Percentiles rank a stretch among this genome's conserved stretches.
phyloP scores from a whole-genome alignment of 2,797 vertebrate genomes.

The Oryzias sinensis region DNA sequence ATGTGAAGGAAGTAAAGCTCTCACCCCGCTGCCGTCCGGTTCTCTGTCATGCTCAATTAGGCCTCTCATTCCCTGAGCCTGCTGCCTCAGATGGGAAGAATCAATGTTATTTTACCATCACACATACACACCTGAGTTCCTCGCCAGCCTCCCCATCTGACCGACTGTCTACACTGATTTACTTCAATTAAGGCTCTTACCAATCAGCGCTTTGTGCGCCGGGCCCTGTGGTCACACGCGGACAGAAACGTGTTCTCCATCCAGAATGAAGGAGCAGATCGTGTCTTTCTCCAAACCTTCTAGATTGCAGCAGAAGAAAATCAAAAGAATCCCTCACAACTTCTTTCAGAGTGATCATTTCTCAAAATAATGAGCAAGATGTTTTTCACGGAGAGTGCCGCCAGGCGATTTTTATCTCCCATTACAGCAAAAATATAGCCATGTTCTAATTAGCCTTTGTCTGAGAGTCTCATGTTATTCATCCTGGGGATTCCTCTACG shows the following conservation, averaged over 20 bases:
- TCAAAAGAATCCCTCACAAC: conserved; percentile 25
- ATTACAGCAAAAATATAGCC: conserved; percentile 54
- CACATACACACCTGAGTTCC: background rate
- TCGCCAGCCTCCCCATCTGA: conserved; percentile 16
- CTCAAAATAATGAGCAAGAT: conserved; percentile 44
- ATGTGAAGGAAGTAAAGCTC: no score
- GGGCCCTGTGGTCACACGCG: conserved; percentile 32
- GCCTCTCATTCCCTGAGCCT: conserved; percentile 61
- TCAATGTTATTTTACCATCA: conserved; percentile 49
- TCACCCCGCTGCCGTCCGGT: conserved; percentile 7
- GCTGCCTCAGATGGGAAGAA: conserved; percentile 43
- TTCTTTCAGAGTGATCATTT: conserved; percentile 24
- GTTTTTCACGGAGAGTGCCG: conserved; percentile 23
- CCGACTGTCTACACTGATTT: conserved; percentile 47
- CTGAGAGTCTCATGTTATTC: conserved; percentile 40
- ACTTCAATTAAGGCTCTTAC: conserved; percentile 32
- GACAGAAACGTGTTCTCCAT: no score
- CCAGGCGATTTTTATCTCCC: conserved; percentile 49
- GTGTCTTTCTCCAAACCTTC: background rate
- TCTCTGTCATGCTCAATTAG: conserved; percentile 67
- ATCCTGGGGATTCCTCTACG: conserved; percentile 13
- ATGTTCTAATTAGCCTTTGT: conserved; percentile 63
- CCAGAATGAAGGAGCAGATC: no score
- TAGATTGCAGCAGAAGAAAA: background rate
- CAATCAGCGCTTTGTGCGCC: conserved; percentile 35